Conservation (phyloP, 2,888 invertebrate genomes). For the Drosophila kambysellisi region DNA sequence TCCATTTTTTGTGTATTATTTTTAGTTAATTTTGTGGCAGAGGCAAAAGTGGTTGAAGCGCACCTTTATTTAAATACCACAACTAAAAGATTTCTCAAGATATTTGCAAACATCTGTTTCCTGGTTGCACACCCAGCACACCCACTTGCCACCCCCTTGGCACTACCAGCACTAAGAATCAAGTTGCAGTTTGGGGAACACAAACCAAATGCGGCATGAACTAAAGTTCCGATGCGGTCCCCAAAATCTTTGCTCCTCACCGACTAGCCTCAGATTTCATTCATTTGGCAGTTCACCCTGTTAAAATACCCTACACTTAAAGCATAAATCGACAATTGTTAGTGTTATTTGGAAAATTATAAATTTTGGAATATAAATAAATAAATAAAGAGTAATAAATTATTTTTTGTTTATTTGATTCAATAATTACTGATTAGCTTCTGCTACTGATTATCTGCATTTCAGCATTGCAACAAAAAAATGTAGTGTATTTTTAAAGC, state of each 20-base stretch:
- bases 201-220: conserved; percentile 50
- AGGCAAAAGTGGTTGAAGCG: conserved; percentile 67
- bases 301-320: conserved; percentile 8
- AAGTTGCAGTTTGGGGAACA: conserved; percentile 48
- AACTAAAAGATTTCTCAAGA: conserved; percentile 75
- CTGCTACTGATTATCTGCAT: too few relatives aligned
- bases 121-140: conserved; percentile 35
- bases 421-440: not conserved
- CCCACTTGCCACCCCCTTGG: not conserved
- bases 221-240: conserved; percentile 48
- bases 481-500: conserved; percentile 4
- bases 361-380: not conserved
- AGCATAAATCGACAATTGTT: too few relatives aligned
- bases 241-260: conserved; percentile 6
- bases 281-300: conserved; percentile 2
- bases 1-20: conserved; percentile 15
- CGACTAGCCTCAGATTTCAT: conserved; percentile 10
- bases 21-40: conserved; percentile 48
- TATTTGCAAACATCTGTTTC: conserved; percentile 82
- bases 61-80: conserved; percentile 78
- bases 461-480: too few relatives aligned
- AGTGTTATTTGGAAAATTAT: not conserved
- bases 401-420: not conserved
- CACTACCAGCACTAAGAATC: conserved; percentile 27
- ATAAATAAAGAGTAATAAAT: too few relatives aligned